Conservation (phyloP, 2,113 vertebrate species). For the Leptosomus discolor region DNA sequence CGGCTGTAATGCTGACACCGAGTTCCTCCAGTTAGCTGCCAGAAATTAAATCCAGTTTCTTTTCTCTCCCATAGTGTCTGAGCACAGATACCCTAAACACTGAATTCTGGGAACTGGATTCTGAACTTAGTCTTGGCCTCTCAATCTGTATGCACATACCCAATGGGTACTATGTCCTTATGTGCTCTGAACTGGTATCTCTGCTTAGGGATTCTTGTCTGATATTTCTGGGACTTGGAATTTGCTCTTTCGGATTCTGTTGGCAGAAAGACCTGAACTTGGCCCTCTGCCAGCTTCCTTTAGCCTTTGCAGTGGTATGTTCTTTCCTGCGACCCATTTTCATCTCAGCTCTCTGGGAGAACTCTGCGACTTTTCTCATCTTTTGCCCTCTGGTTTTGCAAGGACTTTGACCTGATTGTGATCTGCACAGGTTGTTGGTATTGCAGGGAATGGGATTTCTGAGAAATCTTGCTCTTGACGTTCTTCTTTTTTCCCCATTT, state of each 20-base stretch:
- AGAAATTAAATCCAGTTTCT: conserved; percentile 1
- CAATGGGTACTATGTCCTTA: not conserved
- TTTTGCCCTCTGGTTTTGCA: not conserved
- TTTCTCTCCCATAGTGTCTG: not conserved
- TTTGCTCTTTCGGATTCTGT: conserved; percentile 44
- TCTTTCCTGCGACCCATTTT: conserved; percentile 6
- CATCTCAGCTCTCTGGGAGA: not conserved
- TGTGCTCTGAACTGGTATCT: not conserved
- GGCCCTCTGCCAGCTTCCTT: conserved; percentile 14
- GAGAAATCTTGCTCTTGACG: not conserved
- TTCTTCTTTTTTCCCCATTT: not conserved
- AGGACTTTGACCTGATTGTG: not conserved
- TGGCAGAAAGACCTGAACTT: not conserved
- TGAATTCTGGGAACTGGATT: conserved; percentile 28
- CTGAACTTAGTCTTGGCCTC: not conserved
- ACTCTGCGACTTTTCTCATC: not conserved
- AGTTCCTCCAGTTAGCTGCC: not conserved
- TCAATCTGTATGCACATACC: not conserved
- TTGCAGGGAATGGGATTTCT: not conserved
- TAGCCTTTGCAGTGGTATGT: conserved; percentile 15
- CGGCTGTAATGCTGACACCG: not conserved
- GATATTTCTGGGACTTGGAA: conserved; percentile 35
- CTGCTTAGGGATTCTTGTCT: not conserved
- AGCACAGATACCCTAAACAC: not conserved
- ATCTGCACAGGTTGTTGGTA: not conserved